Base-by-base conservation (phyloP, 1,140 invertebrate genomes). In the Apolygus lucorum region DNA sequence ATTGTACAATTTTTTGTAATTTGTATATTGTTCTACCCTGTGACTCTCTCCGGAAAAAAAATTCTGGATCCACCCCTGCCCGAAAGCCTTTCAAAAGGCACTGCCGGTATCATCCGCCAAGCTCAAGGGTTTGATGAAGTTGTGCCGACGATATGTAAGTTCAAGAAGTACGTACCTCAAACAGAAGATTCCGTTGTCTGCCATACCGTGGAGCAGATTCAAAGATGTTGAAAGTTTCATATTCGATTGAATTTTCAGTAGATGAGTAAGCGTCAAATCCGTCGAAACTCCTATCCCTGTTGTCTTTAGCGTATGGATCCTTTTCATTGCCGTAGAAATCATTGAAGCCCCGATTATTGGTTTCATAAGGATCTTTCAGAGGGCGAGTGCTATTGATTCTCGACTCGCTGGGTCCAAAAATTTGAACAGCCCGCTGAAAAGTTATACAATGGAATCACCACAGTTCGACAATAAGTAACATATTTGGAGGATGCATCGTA, bases 171-270 rank as follows among this genome's bases (percentile, higher is more conserved):
- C 74, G 78, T 78, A 89, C 88, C 73, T 87, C 86, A 73, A 90
- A 87, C 2, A 91, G 72, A 42, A 90, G 78, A 80, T 90, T 90
- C 70, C 84, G 82, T 63, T 82, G 80, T 52, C 79, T 78, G 21
- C 86, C 86, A 76, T 90, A 91, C 75, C 82, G 81, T 2, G 85
- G 84, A 49, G 82, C 80, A 1, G 88, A 90, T 74, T 90, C 87
- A 75, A 90, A 90, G 25, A 91, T 77, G 63, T 84, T 79, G 74
- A 92, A 91, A 14, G 81, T 78, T 69, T 87, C 84, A 72, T 82
- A 83, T 28, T 27, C 29, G 26, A 62, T 29, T 2, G 52, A 52
- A 27, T 70, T 70, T 72, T 73, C 21, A 14, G 21, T 27, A 75
- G 0, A 73, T 73, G 28, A 79, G 78, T 8, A 49, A 17, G 34